Base-by-base conservation (phyloP, 2,113 vertebrate species). In the Melanerpes aurifrons region DNA sequence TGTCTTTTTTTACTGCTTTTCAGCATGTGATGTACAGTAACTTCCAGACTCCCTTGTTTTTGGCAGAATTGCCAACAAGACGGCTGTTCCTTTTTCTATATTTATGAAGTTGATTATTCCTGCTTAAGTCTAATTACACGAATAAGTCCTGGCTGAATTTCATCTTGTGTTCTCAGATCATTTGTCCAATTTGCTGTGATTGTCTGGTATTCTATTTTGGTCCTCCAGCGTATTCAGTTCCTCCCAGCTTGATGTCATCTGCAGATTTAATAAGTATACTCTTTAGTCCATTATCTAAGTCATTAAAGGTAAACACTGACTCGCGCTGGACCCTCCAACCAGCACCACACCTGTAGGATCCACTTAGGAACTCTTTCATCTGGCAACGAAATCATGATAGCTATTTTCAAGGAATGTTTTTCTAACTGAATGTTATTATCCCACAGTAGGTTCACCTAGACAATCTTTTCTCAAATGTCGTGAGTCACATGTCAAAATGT, bases 171-270 rank as follows among this genome's bases (percentile, higher is more conserved):
- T 94, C 75, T 92, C 61, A 68, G 73, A 94, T 90, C 17, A 75
- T 81, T 93, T 93, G 83, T 90, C 82, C 93, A 92, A 81, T 92
- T 94, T 96, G 73, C 14, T 93, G 66, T 94, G 86, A 92, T 93
- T 92, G 62, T 92, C 56, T 92, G 2, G 3, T 83, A 54, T 75
- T 90, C 80, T 93, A 15, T 94, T 95, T 96, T 54, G 86, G 76
- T 95, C 31, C 70, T 66, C 37, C 47, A 71, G 82, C 4, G 4
- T 78, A 88, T 84, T 94, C 66, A 78, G 58, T 90, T 76, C 56
- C 62, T 86, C 73, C 78, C 86, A 88, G 82, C 82, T 88, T 81
- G 86, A 92, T 92, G 90, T 75, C 24, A 43, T 88, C 83, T 84
- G 86, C 70, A 90, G 76, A 93, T 95, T 93, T 90, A 92, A 83